Evolutionary conservation across 2,888 invertebrate species (phyloP).

Genomic region (Nomada hirtipes): DNA sequence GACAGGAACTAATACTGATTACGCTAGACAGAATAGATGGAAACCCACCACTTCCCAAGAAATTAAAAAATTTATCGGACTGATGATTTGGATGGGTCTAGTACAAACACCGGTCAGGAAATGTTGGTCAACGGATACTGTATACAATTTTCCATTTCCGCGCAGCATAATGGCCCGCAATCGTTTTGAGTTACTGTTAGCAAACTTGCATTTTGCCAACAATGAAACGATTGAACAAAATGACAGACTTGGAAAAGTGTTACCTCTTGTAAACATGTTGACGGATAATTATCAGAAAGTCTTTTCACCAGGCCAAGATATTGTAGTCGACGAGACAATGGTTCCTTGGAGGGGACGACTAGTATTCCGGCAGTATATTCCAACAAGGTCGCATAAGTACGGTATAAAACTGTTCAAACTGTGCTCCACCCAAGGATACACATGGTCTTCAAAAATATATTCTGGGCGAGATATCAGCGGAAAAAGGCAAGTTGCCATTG

Average conservation of each 20-base stretch:
- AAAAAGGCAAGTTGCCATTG: conserved; percentile 11
- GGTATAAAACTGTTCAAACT: conserved; percentile 8
- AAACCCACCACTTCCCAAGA: conserved; percentile 63
- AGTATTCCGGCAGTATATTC: conserved; percentile 10
- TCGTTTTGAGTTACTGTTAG: conserved; percentile 63
- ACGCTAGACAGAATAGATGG: conserved; percentile 51
- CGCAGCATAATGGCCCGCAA: conserved; percentile 61
- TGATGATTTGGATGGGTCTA: conserved; percentile 64
- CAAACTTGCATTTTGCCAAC: conserved; percentile 44
- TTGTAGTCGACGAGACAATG: conserved; percentile 46
- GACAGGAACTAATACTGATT: conserved; percentile 20
- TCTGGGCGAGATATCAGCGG: conserved; percentile 15
- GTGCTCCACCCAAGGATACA: conserved; percentile 23
- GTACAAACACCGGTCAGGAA: conserved; percentile 40
- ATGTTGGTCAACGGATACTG: conserved; percentile 26
- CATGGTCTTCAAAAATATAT: conserved; percentile 15
- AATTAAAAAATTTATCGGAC: conserved; percentile 66
- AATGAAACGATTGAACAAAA: conserved; percentile 8
- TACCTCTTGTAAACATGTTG: conserved; percentile 37
- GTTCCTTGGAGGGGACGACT: conserved; percentile 66
- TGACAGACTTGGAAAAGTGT: conserved; percentile 20
- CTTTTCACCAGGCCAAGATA: conserved; percentile 62
- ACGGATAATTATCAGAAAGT: conserved; percentile 59
- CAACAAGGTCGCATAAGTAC: conserved; percentile 15
- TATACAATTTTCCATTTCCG: conserved; percentile 60